A percentile compares a stretch with the other conserved stretches of the same genome.
Conservation (phyloP, 2,888 invertebrate genomes). For the Rotaria magnacalcarata region DNA sequence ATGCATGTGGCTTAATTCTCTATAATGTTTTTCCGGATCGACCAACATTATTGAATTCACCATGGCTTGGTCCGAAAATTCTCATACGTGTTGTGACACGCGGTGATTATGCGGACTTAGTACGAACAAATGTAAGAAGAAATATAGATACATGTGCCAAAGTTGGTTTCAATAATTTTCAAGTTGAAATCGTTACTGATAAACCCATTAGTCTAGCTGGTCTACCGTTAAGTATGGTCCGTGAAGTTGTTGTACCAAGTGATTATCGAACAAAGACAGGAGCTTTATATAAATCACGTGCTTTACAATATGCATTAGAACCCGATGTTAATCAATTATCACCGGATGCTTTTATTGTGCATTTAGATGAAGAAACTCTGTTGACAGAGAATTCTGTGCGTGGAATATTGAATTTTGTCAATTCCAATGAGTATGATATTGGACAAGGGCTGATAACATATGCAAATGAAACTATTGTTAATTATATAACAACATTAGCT, state of each 20-base stretch:
- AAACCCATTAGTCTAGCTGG: constrained; percentile 61
- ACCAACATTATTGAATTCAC: constrained; percentile 79
- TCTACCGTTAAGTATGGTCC: background rate
- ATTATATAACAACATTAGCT: constrained; percentile 93
- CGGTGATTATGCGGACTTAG: constrained; percentile 85
- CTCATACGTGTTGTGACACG: constrained; percentile 88
- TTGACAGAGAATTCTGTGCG: constrained; percentile 77
- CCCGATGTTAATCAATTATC: constrained; percentile 75
- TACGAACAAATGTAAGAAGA: constrained; percentile 63
- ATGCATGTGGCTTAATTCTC: constrained; percentile 68
- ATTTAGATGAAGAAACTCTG: constrained; percentile 90
- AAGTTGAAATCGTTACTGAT: constrained; percentile 91
- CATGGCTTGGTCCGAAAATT: constrained; percentile 83
- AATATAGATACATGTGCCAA: constrained; percentile 81
- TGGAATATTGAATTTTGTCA: constrained; percentile 47
- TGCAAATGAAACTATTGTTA: constrained; percentile 87
- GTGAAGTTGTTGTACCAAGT: constrained; percentile 67
- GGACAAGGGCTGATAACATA: constrained; percentile 92
- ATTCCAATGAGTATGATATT: constrained; percentile 72
- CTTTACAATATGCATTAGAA: constrained; percentile 88
- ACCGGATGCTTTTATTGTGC: constrained; percentile 83
- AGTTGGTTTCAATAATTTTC: constrained; percentile 86
- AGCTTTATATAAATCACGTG: constrained; percentile 86
- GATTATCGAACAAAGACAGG: constrained; percentile 80
- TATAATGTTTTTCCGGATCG: constrained; percentile 92